Percentiles rank a stretch among this genome's conserved stretches.
phyloP scores from a whole-genome alignment of 1,140 invertebrate species.

The Bursaphelenchus mucronatus region DNA sequence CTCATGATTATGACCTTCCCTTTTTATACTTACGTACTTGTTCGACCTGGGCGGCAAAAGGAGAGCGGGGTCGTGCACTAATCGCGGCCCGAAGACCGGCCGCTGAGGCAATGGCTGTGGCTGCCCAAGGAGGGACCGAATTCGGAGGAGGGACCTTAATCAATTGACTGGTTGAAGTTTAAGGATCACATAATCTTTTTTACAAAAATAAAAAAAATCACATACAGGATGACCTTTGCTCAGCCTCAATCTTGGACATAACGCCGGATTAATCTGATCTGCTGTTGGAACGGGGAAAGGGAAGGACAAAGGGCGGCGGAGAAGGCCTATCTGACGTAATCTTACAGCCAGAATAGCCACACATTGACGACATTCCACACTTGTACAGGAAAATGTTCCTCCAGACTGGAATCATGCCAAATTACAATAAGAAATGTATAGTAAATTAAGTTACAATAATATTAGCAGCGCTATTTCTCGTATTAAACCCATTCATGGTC shows the following conservation, averaged over 20 bases:
- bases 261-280: slow-evolving; percentile 27
- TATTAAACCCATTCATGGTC: slow-evolving; percentile 7
- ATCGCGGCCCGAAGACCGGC: slow-evolving; percentile 24
- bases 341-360: slow-evolving; percentile 45
- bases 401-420: slow-evolving; percentile 22
- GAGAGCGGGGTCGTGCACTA: slow-evolving; percentile 20
- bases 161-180: neutral
- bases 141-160: neutral
- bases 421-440: slow-evolving; percentile 37
- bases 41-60: slow-evolving; percentile 18
- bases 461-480: neutral
- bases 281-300: slow-evolving; percentile 33
- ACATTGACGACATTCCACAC: slow-evolving; percentile 45
- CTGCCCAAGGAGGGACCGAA: neutral
- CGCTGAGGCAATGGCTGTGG: slow-evolving; percentile 15
- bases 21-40: slow-evolving; percentile 17
- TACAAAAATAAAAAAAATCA: neutral
- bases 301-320: slow-evolving; percentile 27
- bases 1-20: neutral
- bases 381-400: slow-evolving; percentile 33
- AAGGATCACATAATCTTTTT: slow-evolving; percentile 17
- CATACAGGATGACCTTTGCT: slow-evolving; percentile 37
- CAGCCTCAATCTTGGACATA: slow-evolving; percentile 37
- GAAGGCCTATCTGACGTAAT: slow-evolving; percentile 41
- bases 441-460: slow-evolving; percentile 22